Evolutionary conservation across 2,888 invertebrate genomes (phyloP).

Genomic region (Erebia aethiops): DNA sequence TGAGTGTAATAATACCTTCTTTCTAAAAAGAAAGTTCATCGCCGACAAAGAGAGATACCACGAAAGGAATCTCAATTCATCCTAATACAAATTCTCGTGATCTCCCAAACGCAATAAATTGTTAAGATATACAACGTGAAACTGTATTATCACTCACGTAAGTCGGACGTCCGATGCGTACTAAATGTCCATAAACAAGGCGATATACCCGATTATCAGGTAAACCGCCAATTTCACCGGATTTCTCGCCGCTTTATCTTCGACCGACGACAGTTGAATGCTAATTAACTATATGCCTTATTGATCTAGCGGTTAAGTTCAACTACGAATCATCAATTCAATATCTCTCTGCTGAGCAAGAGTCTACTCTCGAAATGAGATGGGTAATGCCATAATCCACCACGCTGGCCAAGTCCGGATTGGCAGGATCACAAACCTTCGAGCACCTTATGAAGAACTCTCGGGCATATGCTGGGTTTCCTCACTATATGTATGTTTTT

Average conservation of each 20-base stretch:
- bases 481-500: no score
- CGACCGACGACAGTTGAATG: conserved; percentile 25
- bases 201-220: conserved; percentile 36
- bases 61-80: not conserved
- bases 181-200: conserved; percentile 33
- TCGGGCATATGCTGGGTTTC: no score
- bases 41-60: not conserved
- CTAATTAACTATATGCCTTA: conserved; percentile 18
- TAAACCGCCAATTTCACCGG: conserved; percentile 40
- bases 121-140: conserved; percentile 14
- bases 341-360: no score
- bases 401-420: no score
- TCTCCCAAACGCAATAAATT: conserved; percentile 31
- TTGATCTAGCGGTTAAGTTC: no score
- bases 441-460: no score
- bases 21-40: no score
- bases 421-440: no score
- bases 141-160: conserved; percentile 20
- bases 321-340: no score
- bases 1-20: no score
- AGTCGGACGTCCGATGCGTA: conserved; percentile 26
- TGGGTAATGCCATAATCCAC: no score
- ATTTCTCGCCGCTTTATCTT: conserved; percentile 33
- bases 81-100: conserved; percentile 14
- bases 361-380: no score